Base-by-base conservation (phyloP, 2,113 vertebrate species). In the Cygnus atratus region DNA sequence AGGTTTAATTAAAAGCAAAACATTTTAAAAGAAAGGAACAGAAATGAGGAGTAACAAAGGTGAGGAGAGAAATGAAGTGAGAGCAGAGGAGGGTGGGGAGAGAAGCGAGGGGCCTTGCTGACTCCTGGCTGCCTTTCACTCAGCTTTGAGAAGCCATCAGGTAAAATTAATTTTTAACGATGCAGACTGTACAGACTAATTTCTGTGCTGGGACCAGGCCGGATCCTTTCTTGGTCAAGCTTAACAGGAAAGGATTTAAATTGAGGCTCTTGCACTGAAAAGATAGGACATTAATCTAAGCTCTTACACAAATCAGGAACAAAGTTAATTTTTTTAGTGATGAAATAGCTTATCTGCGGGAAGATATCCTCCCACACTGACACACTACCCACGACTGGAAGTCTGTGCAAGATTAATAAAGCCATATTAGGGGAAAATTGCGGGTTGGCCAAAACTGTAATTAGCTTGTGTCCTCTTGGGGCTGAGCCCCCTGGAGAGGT, bases 201-300 rank as follows among this genome's bases (percentile, higher is more conserved):
- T 94, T 93, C 93, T 80, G 41, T 33, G 6, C 26, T 4, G 13
- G 63, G 57, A 6, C 70, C 37, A 58, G 82, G 29, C 48, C 84
- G 76, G 63, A 29, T 77, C 68, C 55, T 87, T 84, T 95, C 88
- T 90, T 90, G 92, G 89, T 93, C 14, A 4, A 79, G 73, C 59
- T 78, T 61, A 96, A 59, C 86, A 93, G 91, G 90, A 87, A 91
- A 94, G 31, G 67, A 75, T 92, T 96, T 96, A 94, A 95, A 88
- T 58, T 35, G 94, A 92, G 82, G 43, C 88, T 92, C 70, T 84
- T 92, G 95, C 93, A 74, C 92, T 93, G 80, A 82, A 71, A 83
- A 76, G 87, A 61, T 33, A 87, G 72, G 68, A 19, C 82, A 93
- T 83, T 95, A 88, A 96, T 92, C 72, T 87, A 58, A 90, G 39